Evolutionary conservation across 2,113 vertebrate species (phyloP).

Genomic region (Tiliqua scincoides): DNA sequence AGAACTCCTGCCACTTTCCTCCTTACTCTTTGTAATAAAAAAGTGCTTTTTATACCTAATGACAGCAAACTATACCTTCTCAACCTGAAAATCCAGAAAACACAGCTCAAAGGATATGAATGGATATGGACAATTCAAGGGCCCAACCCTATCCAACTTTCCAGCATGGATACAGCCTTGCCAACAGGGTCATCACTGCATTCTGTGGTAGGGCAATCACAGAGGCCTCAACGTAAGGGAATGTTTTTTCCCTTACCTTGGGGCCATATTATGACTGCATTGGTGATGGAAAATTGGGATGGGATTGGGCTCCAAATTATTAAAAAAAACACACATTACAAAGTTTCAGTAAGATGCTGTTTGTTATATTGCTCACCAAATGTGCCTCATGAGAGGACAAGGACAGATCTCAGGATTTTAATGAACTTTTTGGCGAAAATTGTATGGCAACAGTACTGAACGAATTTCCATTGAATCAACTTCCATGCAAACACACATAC

Average conservation of each 20-base stretch:
- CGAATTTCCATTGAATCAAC: background rate
- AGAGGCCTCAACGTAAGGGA: too few relatives aligned
- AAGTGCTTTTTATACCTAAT: background rate
- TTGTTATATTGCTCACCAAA: background rate
- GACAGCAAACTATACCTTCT: background rate
- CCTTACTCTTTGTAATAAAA: background rate
- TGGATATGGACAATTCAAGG: too few relatives aligned
- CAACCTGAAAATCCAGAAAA: background rate
- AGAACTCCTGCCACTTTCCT: background rate
- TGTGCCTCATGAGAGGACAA: conserved; percentile 2
- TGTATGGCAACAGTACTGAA: conserved; percentile 2
- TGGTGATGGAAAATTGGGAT: too few relatives aligned
- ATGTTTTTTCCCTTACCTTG: too few relatives aligned
- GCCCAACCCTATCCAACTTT: too few relatives aligned
- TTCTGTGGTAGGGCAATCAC: too few relatives aligned
- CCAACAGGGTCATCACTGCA: too few relatives aligned
- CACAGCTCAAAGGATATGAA: background rate
- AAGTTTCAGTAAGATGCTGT: too few relatives aligned
- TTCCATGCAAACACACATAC: conserved; percentile 7
- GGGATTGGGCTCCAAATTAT: too few relatives aligned
- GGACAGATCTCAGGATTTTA: conserved; percentile 20
- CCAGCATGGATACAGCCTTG: too few relatives aligned
- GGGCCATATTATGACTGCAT: too few relatives aligned
- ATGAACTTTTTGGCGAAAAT: conserved; percentile 21
- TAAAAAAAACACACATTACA: too few relatives aligned